Conservation (phyloP, 2,797 vertebrate genomes). For the Amazona ochrocephala region DNA sequence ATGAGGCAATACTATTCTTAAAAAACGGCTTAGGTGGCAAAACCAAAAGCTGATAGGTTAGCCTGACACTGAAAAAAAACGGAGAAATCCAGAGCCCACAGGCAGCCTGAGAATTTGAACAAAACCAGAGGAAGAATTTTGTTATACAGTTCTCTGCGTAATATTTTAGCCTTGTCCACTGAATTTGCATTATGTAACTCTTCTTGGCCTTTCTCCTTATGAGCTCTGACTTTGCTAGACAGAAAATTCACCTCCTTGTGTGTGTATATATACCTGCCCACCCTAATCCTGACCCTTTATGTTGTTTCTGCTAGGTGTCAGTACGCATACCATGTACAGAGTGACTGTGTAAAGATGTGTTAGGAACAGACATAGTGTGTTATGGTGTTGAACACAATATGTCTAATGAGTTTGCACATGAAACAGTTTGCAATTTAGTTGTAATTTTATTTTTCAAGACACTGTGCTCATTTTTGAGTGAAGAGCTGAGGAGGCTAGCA, state of each 20-base stretch:
- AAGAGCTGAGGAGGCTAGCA: neutral
- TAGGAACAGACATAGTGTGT: rapidly evolving
- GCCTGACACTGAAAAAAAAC: neutral
- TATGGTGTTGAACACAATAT: rapidly evolving
- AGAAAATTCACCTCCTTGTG: neutral
- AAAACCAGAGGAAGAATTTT: neutral
- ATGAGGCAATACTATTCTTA: neutral
- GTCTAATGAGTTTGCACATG: neutral
- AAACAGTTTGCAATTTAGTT: neutral
- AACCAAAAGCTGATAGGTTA: neutral
- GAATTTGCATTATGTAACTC: too few relatives aligned
- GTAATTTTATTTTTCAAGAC: neutral
- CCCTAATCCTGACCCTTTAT: neutral
- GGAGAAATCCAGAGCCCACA: neutral
- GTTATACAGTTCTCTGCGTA: neutral
- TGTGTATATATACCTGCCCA: neutral
- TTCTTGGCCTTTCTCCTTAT: neutral
- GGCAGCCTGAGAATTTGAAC: neutral
- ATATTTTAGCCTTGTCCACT: neutral
- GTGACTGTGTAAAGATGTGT: neutral
- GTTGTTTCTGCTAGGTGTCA: too few relatives aligned
- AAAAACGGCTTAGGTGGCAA: neutral
- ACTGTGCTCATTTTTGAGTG: neutral
- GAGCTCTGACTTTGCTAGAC: neutral
- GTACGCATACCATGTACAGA: rapidly evolving